Evolutionary conservation across 2,797 vertebrate genomes (phyloP).

Genomic region (Sylvilagus floridanus): DNA sequence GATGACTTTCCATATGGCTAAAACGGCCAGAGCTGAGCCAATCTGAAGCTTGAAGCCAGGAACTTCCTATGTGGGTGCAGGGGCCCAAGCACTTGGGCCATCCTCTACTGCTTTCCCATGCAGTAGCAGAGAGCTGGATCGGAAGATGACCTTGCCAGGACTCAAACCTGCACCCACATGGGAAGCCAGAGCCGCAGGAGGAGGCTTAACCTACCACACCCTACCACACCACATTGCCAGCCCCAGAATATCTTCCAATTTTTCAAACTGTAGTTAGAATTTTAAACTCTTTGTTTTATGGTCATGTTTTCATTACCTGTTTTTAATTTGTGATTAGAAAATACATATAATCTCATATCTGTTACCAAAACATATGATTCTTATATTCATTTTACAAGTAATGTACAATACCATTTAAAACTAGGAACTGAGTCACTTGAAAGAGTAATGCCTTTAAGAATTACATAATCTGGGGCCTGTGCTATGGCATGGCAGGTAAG

Average conservation of each 20-base stretch:
- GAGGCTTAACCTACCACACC: too few species aligned
- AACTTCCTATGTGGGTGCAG: too few species aligned
- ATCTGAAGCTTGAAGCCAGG: too few species aligned
- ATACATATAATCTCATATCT: not conserved
- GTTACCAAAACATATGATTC: conserved; percentile 4
- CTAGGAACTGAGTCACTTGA: conserved; percentile 29
- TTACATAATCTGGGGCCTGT: not conserved
- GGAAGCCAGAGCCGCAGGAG: too few species aligned
- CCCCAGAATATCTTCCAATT: not conserved
- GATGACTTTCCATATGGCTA: too few species aligned
- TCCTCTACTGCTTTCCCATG: too few species aligned
- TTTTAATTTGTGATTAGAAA: conserved; percentile 45
- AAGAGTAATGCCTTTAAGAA: conserved; percentile 46
- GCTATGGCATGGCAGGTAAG: not conserved
- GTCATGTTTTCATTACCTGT: conserved; percentile 7
- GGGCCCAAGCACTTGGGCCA: too few species aligned
- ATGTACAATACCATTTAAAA: conserved; percentile 59
- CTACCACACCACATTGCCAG: too few species aligned
- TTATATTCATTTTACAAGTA: conserved; percentile 29
- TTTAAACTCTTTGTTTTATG: conserved; percentile 41
- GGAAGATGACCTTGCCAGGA: too few species aligned
- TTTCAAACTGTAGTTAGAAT: conserved; percentile 51
- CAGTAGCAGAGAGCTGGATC: too few species aligned
- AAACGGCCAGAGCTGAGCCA: too few species aligned
- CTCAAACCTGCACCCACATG: too few species aligned